Conservation (phyloP, 2,888 invertebrate genomes). For the Cylindroiulus punctatus region DNA sequence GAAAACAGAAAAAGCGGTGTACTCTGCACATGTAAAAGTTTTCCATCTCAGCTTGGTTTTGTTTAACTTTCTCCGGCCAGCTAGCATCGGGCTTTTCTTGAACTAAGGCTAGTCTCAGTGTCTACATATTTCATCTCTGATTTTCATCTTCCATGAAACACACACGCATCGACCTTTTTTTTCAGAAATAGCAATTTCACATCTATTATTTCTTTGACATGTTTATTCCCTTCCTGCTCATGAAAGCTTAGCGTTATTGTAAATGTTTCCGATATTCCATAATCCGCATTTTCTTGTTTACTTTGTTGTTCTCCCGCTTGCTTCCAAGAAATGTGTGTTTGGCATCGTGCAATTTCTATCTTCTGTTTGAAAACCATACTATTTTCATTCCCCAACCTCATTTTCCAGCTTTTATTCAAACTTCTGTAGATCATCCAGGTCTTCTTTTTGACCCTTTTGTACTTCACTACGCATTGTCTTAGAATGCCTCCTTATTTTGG, state of each 20-base stretch:
- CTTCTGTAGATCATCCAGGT: background rate
- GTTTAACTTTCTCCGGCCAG: background rate
- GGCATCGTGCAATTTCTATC: background rate
- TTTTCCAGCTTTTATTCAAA: conserved; percentile 1
- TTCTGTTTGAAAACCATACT: background rate
- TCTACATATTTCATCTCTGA: background rate
- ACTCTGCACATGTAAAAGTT: conserved; percentile 31
- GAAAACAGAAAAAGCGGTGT: background rate
- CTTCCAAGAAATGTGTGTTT: background rate
- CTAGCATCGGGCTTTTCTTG: background rate
- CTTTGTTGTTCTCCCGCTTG: conserved; percentile 6
- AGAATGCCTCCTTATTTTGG: background rate
- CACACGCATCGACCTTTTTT: background rate
- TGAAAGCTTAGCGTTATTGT: conserved; percentile 30
- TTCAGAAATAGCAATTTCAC: conserved; percentile 4
- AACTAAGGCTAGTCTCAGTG: background rate
- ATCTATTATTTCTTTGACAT: conserved; percentile 43
- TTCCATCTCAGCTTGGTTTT: background rate
- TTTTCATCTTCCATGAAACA: background rate
- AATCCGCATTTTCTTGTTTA: conserved; percentile 33
- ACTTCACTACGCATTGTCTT: conserved; percentile 2
- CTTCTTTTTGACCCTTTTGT: background rate
- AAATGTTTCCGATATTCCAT: conserved; percentile 21
- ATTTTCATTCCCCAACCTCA: background rate
- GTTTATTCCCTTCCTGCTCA: conserved; percentile 35